phyloP scores from a whole-genome alignment of 2,113 vertebrate genomes.

The Saiga tatarica region DNA sequence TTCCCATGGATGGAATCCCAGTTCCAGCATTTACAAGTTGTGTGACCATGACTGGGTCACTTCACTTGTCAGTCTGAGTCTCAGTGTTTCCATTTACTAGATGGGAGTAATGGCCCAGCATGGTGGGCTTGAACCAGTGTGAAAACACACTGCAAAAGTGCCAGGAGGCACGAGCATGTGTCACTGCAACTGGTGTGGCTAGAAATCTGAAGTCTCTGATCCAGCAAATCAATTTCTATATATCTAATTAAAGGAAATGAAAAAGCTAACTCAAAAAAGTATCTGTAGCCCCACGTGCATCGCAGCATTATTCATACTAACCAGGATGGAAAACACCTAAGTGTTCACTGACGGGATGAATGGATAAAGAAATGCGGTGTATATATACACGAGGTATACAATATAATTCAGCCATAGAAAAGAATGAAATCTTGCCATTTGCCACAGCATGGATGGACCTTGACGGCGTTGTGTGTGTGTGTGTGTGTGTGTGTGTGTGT shows the following conservation, averaged over 20 bases:
- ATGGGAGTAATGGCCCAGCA: background rate
- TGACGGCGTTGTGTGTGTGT: background rate
- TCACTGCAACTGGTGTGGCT: background rate
- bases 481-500: background rate
- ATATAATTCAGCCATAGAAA: background rate
- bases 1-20: background rate
- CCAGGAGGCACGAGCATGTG: background rate
- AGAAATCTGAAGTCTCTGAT: background rate
- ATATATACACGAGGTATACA: background rate
- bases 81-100: background rate
- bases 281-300: background rate
- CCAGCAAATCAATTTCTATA: background rate
- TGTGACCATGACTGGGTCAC: background rate
- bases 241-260: background rate
- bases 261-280: background rate
- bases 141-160: background rate
- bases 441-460: background rate
- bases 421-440: background rate
- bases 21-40: background rate
- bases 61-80: background rate
- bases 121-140: background rate
- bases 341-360: background rate
- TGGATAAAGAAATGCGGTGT: background rate
- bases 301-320: background rate
- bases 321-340: background rate